A percentile compares a stretch with the other conserved stretches of the same genome.
Evolutionary conservation across 1,140 invertebrate genomes (phyloP).

Genomic region (Procambarus clarkii): DNA sequence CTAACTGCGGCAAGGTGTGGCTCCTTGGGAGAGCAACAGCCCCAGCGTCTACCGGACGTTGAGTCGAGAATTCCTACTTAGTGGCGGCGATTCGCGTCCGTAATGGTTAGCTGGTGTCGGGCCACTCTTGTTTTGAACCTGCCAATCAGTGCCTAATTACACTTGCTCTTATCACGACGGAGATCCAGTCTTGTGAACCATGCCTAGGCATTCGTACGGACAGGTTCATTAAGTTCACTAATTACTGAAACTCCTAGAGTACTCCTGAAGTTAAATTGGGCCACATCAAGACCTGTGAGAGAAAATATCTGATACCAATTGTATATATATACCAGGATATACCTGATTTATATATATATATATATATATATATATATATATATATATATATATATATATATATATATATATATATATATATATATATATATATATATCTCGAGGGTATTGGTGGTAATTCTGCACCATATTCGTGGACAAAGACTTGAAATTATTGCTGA

Average conservation of each 20-base stretch:
- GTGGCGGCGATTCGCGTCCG: conserved; percentile 41
- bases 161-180: conserved; percentile 66
- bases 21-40: conserved; percentile 31
- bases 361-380: background rate
- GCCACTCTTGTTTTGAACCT: conserved; percentile 58
- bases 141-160: conserved; percentile 70
- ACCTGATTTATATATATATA: conserved; percentile 7
- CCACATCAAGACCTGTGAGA: conserved; percentile 36
- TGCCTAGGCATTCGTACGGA: conserved; percentile 64
- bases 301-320: conserved; percentile 48
- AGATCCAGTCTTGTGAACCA: conserved; percentile 66
- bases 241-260: conserved; percentile 67
- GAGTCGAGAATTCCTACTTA: conserved; percentile 44
- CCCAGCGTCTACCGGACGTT: conserved; percentile 8
- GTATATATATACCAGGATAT: conserved; percentile 36
- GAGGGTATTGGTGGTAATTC: background rate
- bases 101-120: conserved; percentile 34
- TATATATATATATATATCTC: too few relatives aligned
- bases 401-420: background rate
- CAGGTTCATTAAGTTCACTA: conserved; percentile 70
- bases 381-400: too few relatives aligned
- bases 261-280: conserved; percentile 68
- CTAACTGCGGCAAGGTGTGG: conserved; percentile 66
- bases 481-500: conserved; percentile 21
- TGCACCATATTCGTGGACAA: background rate